These are phyloP conservation scores for Malurus splendens DNA, from an alignment of 2,797 vertebrate species.

Conservation along the genomic window DNA sequence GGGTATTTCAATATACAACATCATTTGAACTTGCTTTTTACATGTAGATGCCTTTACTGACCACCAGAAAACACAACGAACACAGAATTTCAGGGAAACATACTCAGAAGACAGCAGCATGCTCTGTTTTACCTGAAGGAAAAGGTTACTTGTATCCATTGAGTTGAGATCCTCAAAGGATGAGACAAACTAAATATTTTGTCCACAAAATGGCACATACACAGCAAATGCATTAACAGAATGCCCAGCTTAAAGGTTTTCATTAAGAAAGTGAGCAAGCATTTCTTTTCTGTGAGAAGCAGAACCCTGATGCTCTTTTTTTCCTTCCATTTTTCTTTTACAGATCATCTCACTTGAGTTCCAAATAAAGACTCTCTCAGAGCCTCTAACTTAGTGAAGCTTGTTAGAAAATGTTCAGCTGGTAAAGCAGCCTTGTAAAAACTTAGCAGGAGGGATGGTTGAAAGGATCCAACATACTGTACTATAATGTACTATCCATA, in stretches of 20 bases:
- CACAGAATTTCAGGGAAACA: neutral
- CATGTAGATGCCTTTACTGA: neutral
- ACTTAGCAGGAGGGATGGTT: neutral
- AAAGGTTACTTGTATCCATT: neutral
- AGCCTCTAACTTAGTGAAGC: neutral
- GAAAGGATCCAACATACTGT: neutral
- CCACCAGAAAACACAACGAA: neutral
- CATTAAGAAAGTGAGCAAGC: neutral
- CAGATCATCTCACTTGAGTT: neutral
- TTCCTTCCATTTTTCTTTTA: neutral
- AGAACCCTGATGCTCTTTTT: neutral
- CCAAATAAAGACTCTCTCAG: neutral
- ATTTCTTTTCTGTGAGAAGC: neutral
- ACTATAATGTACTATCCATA: neutral
- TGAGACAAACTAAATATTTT: neutral
- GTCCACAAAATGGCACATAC: neutral
- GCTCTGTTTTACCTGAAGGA: neutral
- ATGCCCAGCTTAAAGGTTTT: neutral
- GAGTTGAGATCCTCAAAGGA: neutral
- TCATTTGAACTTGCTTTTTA: neutral
- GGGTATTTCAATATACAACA: neutral
- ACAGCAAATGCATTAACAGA: conserved; percentile 33
- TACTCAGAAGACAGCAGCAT: neutral
- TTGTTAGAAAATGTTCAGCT: neutral
- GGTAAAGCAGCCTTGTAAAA: neutral